Base-by-base conservation (phyloP, 1,140 invertebrate genomes). In the Probaryconus sp. region DNA sequence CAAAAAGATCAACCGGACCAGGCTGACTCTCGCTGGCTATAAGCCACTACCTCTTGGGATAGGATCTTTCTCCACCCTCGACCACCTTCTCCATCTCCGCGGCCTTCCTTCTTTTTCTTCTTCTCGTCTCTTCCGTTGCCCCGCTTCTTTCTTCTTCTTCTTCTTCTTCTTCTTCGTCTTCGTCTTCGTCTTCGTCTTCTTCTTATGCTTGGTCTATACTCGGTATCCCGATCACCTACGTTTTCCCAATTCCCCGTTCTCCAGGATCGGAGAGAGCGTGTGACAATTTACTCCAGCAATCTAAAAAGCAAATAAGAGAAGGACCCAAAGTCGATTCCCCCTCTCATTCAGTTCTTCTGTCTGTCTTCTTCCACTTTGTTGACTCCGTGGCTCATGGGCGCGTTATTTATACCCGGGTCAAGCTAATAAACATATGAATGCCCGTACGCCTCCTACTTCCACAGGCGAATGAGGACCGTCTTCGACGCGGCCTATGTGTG, bases 361-460 rank as follows among this genome's bases (percentile, higher is more conserved):
- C 43, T 31, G 51, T 69, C 28, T 70, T 50, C 45, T 61, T 48
- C 40, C 55, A 43, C 14, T 47, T 43, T 18, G 21, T 30, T 35
- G 14, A 21, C 6, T 38, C 38, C 33, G 69, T 68, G 80, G 81
- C 84, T 85, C 85, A 87, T 86, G 82, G 84, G 81, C 78, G 81
- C 79, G 83, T 87, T 87, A 88, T 87, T 88, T 87, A 87, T 88
- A 84, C 85, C 16, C 76, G 79, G 84, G 82, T 87, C 83, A 75
- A 81, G 83, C 86, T 87, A 88, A 88, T 88, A 88, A 88, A 87
- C 85, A 88, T 87, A 87, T 88, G 85, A 87, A 86, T 85, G 85
- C 82, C 81, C 79, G 81, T 83, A 64, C 68, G 81, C 76, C 81
- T 83, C 75, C 75, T 77, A 81, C 56, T 76, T 81, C 79, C 80